Conservation (phyloP, 2,797 vertebrate species). For the Florisuga fusca region DNA sequence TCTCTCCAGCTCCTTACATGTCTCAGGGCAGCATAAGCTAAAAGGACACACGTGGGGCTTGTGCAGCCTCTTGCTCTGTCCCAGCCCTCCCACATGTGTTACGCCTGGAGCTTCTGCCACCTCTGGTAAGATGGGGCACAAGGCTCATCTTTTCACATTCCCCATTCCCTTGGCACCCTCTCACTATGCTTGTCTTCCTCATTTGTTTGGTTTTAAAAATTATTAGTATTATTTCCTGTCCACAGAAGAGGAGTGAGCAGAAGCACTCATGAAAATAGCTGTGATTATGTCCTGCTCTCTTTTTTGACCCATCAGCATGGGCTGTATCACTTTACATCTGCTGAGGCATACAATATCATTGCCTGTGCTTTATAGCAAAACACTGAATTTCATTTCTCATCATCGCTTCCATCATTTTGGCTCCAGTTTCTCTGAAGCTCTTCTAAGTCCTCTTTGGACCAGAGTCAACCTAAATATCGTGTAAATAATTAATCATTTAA, state of each 20-base stretch:
- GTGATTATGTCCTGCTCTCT: background rate
- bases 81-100: background rate
- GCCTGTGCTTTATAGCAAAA: background rate
- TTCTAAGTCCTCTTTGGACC: conserved; percentile 31
- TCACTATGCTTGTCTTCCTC: background rate
- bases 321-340: background rate
- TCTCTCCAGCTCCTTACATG: background rate
- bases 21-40: background rate
- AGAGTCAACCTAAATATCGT: conserved; percentile 45
- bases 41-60: rapidly evolving
- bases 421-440: background rate
- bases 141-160: background rate
- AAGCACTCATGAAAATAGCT: background rate
- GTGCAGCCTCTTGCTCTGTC: background rate
- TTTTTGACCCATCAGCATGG: background rate
- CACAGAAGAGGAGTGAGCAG: background rate
- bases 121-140: background rate
- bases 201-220: no score
- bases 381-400: background rate
- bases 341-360: background rate
- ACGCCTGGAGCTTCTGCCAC: background rate
- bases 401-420: background rate
- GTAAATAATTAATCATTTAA: conserved; percentile 71
- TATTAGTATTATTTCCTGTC: background rate
- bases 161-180: background rate